A percentile compares a stretch with the other conserved stretches of the same genome.
Evolutionary conservation across 2,888 invertebrate genomes (phyloP).

Genomic region (Apotomis turbidana): DNA sequence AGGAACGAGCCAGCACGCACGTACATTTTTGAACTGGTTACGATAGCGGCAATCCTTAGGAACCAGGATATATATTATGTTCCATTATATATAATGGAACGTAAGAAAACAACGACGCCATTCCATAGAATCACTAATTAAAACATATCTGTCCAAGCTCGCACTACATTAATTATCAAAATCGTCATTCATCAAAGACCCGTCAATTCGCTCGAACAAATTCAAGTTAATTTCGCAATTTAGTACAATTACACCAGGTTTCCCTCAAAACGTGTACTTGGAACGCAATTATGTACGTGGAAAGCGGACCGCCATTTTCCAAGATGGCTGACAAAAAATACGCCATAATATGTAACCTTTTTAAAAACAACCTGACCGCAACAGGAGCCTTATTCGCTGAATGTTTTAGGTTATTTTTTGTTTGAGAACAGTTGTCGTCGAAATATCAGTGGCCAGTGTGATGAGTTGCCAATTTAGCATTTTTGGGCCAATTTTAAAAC

Average conservation of each 20-base stretch:
- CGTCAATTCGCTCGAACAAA: conserved; percentile 20
- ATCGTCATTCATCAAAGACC: conserved; percentile 7
- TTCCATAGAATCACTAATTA: background rate
- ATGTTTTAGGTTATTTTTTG: conserved; percentile 3
- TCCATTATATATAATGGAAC: no score
- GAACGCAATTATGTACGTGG: conserved; percentile 29
- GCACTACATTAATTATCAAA: background rate
- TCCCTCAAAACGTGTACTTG: conserved; percentile 18
- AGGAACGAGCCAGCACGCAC: no score
- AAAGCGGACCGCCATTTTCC: conserved; percentile 26
- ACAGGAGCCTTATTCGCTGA: background rate
- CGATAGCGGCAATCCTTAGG: no score
- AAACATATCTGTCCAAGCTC: background rate
- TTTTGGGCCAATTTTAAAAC: no score
- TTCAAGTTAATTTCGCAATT: conserved; percentile 29
- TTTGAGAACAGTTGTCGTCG: background rate
- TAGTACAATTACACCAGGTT: conserved; percentile 9
- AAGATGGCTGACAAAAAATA: conserved; percentile 31
- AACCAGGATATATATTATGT: no score
- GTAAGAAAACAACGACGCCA: background rate
- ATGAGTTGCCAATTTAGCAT: no score
- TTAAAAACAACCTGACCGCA: conserved; percentile 7
- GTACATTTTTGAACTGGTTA: no score
- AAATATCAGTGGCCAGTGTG: conserved; percentile 24
- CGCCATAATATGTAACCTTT: conserved; percentile 3